Conservation (phyloP, 1,140 invertebrate genomes). For the Rhopalosiphum padi region DNA sequence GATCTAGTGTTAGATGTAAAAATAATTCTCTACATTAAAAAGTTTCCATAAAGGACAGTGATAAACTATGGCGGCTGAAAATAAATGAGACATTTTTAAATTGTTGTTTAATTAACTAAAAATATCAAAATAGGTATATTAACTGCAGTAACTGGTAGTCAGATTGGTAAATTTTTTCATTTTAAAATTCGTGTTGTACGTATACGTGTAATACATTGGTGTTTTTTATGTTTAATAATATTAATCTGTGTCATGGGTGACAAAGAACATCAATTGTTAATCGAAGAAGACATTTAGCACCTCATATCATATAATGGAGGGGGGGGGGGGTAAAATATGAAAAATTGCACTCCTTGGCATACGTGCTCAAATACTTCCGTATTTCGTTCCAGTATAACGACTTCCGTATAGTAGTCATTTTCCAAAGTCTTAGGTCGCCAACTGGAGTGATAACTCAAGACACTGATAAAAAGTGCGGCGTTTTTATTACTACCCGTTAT, state of each 20-base stretch:
- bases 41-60: not conserved
- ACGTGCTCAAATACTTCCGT: not conserved
- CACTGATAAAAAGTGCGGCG: too few relatives aligned
- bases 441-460: not conserved
- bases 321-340: not conserved
- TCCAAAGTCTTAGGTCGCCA: not conserved
- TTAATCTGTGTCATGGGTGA: not conserved
- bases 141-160: not conserved
- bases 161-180: too few relatives aligned
- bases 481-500: too few relatives aligned
- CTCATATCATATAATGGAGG: not conserved
- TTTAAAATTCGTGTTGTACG: too few relatives aligned
- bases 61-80: not conserved
- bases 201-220: not conserved
- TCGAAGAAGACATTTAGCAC: not conserved
- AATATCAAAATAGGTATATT: not conserved
- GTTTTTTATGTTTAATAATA: not conserved
- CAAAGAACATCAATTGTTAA: not conserved
- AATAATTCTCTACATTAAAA: not conserved
- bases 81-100: not conserved
- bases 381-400: not conserved
- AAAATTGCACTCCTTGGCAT: not conserved
- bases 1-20: not conserved
- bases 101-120: not conserved
- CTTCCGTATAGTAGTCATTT: conserved; percentile 27